Conservation (phyloP, 1,140 invertebrate species). For the Mactra quadrangularis region DNA sequence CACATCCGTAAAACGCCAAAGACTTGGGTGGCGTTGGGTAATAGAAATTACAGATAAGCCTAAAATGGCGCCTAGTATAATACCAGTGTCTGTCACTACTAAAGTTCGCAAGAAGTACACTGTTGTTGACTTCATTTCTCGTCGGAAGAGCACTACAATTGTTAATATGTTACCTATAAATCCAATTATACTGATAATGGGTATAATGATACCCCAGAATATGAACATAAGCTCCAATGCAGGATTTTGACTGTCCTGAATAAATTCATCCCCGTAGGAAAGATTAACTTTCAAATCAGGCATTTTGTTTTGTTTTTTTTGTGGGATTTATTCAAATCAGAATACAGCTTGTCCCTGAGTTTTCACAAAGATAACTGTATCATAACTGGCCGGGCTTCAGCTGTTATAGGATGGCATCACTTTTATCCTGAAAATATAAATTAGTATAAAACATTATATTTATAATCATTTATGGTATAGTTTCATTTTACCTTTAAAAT, state of each 20-base stretch:
- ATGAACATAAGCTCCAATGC: slow-evolving; percentile 69
- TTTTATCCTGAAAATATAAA: too few species aligned
- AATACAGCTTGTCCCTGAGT: too few species aligned
- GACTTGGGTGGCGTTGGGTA: slow-evolving; percentile 86
- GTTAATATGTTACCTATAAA: slow-evolving; percentile 82
- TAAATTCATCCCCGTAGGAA: slow-evolving; percentile 68
- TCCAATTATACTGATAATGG: slow-evolving; percentile 73
- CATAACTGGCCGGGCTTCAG: too few species aligned
- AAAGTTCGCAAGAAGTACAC: slow-evolving; percentile 80
- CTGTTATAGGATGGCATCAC: too few species aligned
- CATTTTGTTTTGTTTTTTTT: too few species aligned
- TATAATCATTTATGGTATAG: too few species aligned
- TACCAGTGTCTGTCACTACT: slow-evolving; percentile 78
- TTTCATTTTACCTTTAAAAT: too few species aligned
- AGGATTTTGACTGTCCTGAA: slow-evolving; percentile 66
- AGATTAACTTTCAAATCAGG: slow-evolving; percentile 78
- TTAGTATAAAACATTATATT: too few species aligned
- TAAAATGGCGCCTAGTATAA: slow-evolving; percentile 90
- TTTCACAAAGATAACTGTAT: too few species aligned
- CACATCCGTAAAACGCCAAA: slow-evolving; percentile 80
- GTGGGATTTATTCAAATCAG: too few species aligned
- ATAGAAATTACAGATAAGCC: slow-evolving; percentile 66
- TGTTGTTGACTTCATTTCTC: slow-evolving; percentile 80
- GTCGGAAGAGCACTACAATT: slow-evolving; percentile 79
- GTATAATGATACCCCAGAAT: slow-evolving; percentile 78